A percentile compares a stretch with the other conserved stretches of the same genome.
These are phyloP conservation scores for Hemitrygon akajei DNA, from an alignment of 2,797 vertebrate species.

Conservation along the genomic window DNA sequence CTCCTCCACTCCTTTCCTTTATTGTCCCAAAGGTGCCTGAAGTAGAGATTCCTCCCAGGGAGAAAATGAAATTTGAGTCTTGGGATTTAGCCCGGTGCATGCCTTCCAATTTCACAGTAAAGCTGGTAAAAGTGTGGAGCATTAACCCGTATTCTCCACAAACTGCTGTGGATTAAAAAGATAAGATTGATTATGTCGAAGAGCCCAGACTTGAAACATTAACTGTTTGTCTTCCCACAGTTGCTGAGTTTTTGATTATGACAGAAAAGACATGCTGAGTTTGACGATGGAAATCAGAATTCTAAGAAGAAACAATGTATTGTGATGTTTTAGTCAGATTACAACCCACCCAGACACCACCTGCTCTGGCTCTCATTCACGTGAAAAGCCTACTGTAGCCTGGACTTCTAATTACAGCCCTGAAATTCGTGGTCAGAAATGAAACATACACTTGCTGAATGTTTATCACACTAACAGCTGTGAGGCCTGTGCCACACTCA, in stretches of 20 bases:
- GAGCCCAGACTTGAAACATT: no score
- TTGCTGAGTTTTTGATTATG: no score
- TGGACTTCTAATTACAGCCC: not conserved
- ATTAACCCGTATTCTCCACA: not conserved
- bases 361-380: slow-evolving; percentile 1
- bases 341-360: not conserved
- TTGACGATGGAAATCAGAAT: not conserved
- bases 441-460: not conserved
- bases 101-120: not conserved
- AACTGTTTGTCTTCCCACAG: no score
- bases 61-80: not conserved
- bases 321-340: not conserved
- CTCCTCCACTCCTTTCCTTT: not conserved
- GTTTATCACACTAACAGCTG: not conserved
- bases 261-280: not conserved
- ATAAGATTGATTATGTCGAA: not conserved
- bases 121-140: not conserved
- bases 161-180: not conserved
- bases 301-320: not conserved
- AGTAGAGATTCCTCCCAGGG: not conserved
- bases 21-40: not conserved
- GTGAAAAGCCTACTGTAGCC: not conserved
- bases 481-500: not conserved
- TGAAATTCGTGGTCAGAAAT: not conserved
- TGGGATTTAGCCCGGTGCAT: not conserved